A percentile compares a stretch with the other conserved stretches of the same genome.
Evolutionary conservation across 2,797 vertebrate genomes (phyloP).

Genomic region (Aratinga solstitialis): DNA sequence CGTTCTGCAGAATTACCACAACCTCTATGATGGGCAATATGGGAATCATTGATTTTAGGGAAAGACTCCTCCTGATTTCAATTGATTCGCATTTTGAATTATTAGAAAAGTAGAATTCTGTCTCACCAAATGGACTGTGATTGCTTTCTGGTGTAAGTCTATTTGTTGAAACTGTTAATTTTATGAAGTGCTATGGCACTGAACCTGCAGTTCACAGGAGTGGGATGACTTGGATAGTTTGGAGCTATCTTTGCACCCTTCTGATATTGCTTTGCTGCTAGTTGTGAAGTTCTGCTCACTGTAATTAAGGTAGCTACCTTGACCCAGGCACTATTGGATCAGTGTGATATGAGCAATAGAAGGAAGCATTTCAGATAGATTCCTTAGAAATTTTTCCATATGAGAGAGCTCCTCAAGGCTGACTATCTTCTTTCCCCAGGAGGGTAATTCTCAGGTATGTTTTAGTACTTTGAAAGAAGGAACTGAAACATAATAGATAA

Average conservation of each 20-base stretch:
- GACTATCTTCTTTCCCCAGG: neutral
- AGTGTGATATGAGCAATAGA: rapidly evolving
- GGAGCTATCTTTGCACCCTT: neutral
- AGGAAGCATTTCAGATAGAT: neutral
- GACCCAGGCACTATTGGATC: neutral
- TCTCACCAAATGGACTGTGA: neutral
- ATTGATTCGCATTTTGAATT: neutral
- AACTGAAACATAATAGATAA: neutral
- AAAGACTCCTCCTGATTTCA: neutral
- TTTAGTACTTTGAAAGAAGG: neutral
- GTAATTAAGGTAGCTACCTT: neutral
- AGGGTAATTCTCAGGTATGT: neutral
- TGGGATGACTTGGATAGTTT: neutral
- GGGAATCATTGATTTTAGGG: neutral
- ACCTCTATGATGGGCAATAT: neutral
- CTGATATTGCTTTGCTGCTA: neutral
- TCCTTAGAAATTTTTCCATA: neutral
- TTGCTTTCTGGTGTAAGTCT: neutral
- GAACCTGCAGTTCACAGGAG: neutral
- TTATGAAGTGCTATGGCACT: rapidly evolving
- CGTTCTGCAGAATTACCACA: neutral
- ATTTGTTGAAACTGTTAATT: neutral
- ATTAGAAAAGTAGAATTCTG: neutral
- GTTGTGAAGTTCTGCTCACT: neutral
- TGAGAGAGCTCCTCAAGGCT: neutral